Evolutionary conservation across 2,888 invertebrate species (phyloP), one percentile per base, ranked within the genome.

Genomic region (Eupsilia transversa): DNA sequence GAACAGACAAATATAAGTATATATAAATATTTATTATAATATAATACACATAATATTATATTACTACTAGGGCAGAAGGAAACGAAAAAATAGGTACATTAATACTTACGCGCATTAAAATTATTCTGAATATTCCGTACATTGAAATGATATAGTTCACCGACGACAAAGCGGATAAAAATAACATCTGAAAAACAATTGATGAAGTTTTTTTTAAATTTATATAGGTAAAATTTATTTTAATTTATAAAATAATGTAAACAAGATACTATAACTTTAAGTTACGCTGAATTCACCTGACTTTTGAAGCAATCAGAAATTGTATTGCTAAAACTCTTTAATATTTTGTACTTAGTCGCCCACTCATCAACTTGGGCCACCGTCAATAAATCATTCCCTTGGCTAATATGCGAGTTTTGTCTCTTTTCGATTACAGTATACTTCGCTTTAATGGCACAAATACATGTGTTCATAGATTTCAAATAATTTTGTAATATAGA

Each of bases 171-270:
- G 41, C 54, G 6, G 74, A 63, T 46, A 41, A 20, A 35, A 41
- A 30, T 0, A 64, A 23, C 52, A 82, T 72, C 74, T 72, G 60
- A 72, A 82, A 77, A 77, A 60, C 2, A 57, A 30, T 3, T 12
- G 0, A 33, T 30, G 9, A 23, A 56, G 38, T 14, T 56, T 52
- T n/a, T 3, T 23, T 5, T 43, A 43, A n/a, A n/a, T n/a, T n/a
- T n/a, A n/a, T n/a, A n/a, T n/a, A n/a, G n/a, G n/a, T n/a, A n/a
- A n/a, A n/a, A n/a, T n/a, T n/a, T n/a, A n/a, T n/a, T n/a, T n/a
- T n/a, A n/a, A n/a, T n/a, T n/a, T n/a, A n/a, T n/a, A n/a, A n/a
- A n/a, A n/a, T n/a, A n/a, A n/a, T n/a, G n/a, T 35, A 35, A 49
- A 49, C 7, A 63, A 4, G 17, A 4, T n/a, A n/a, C 0, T 4